Base-by-base conservation (phyloP, 2,888 invertebrate species). In the Cheilosia vernalis region DNA sequence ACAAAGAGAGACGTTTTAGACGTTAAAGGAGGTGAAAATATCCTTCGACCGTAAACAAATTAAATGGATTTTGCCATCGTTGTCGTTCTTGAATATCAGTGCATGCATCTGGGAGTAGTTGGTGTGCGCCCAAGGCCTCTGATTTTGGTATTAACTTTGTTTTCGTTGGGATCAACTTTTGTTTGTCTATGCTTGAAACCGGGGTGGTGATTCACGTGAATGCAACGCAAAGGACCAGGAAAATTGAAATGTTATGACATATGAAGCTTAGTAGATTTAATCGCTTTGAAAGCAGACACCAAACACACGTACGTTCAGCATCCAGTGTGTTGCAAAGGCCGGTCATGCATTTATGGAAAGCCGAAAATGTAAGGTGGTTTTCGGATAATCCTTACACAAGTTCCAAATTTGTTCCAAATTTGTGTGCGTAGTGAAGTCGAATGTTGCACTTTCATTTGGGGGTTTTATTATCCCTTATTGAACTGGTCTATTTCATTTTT, bases 181-280 rank as follows among this genome's bases (percentile, higher is more conserved):
- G 85, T 85, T 81, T 70, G 72, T 67, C 51, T 63, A 61, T 37
- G 61, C 21, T 15, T 27, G 51, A 4, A 15, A 27, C 24, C 15
- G 15, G 44, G 7, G 24, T 15, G 15, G 51, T 19, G 1, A 24
- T 10, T 21, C 21, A 51, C 27, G 2, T 24, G 51, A 51, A 21
- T 51, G 51, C 51, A 51, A 21, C 51, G 51, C 51, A 51, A 27
- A 51, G 55, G 33, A 24, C 53, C 55, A 49, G 19, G 30, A 13
- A 81, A 85, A 85, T 85, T 85, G 81, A 85, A 85, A 81, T 85
- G 76, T 81, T 85, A 85, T 85, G 85, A 80, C 81, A 70, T 81
- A 49, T 77, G 72, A 37, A 76, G 67, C 60, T 81, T 77, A 66
- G 76, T 44, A 66, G 72, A 81, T 70, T 85, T 85, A 85, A 85